phyloP scores from a whole-genome alignment of 2,113 vertebrate genomes.

The Symphodus melops region DNA sequence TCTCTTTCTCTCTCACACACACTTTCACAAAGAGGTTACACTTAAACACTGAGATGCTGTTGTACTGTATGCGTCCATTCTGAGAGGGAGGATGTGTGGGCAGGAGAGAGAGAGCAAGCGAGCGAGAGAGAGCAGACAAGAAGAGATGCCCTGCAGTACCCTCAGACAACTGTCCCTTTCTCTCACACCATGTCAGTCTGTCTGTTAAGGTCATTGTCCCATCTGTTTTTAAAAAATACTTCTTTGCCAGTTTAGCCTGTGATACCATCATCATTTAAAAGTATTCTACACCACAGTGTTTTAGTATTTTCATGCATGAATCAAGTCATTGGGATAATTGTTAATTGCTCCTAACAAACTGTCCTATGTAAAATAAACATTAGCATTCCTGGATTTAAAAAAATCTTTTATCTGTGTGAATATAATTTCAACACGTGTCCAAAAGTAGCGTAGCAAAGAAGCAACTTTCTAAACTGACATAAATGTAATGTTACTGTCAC shows the following conservation, averaged over 20 bases:
- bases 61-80: conserved; percentile 46
- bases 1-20: conserved; percentile 31
- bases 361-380: neutral
- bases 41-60: conserved; percentile 66
- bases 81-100: conserved; percentile 53
- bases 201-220: conserved; percentile 31
- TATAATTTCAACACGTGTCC: neutral
- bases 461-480: too few species aligned
- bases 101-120: conserved; percentile 3
- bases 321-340: neutral
- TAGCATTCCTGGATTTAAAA: too few species aligned
- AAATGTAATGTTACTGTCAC: too few species aligned
- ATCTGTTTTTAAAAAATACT: neutral
- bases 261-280: neutral
- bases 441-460: too few species aligned
- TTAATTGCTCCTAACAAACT: too few species aligned
- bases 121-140: conserved; percentile 32
- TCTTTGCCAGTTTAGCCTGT: neutral
- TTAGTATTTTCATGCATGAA: too few species aligned
- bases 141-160: conserved; percentile 62
- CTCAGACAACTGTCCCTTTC: conserved; percentile 73
- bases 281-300: neutral
- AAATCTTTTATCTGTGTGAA: too few species aligned
- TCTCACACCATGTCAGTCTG: conserved; percentile 48
- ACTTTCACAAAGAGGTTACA: conserved; percentile 59